Evolutionary conservation across 2,888 invertebrate genomes (phyloP).

Genomic region (Congeria kusceri): DNA sequence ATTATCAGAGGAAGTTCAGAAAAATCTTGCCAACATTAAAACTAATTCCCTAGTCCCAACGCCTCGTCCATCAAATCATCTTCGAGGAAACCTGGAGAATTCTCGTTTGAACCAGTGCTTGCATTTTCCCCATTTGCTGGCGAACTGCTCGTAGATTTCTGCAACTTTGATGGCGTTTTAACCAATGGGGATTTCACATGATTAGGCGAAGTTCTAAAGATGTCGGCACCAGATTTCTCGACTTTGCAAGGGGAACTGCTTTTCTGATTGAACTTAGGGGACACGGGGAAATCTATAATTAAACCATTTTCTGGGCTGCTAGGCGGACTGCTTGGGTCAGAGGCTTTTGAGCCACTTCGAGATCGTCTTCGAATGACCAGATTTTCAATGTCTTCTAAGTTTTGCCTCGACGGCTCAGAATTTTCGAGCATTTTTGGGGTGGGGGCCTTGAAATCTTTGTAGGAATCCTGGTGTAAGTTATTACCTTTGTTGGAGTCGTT

Average conservation of each 20-base stretch:
- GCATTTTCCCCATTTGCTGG: conserved; percentile 54
- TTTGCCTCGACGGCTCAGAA: conserved; percentile 43
- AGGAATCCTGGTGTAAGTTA: conserved; percentile 30
- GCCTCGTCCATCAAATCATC: conserved; percentile 97
- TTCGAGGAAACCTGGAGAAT: conserved; percentile 90
- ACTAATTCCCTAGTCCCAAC: conserved; percentile 83
- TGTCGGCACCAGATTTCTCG: conserved; percentile 50
- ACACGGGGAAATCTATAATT: conserved; percentile 83
- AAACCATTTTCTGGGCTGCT: conserved; percentile 85
- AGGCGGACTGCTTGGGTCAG: conserved; percentile 78
- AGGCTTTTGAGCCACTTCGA: conserved; percentile 52
- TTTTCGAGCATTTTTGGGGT: conserved; percentile 70
- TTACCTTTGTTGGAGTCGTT: neutral
- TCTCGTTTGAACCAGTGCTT: conserved; percentile 49
- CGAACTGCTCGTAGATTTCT: conserved; percentile 44
- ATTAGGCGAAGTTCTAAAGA: conserved; percentile 29
- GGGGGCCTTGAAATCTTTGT: conserved; percentile 76
- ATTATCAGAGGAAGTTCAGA: too few relatives aligned
- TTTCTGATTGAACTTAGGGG: conserved; percentile 62
- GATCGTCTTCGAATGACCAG: conserved; percentile 49
- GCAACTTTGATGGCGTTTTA: conserved; percentile 51
- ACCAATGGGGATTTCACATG: conserved; percentile 55
- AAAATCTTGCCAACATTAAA: too few relatives aligned
- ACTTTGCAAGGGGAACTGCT: conserved; percentile 65
- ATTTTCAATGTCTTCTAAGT: conserved; percentile 66